phyloP scores from a whole-genome alignment of 2,797 vertebrate species.

The Sciurus carolinensis region DNA sequence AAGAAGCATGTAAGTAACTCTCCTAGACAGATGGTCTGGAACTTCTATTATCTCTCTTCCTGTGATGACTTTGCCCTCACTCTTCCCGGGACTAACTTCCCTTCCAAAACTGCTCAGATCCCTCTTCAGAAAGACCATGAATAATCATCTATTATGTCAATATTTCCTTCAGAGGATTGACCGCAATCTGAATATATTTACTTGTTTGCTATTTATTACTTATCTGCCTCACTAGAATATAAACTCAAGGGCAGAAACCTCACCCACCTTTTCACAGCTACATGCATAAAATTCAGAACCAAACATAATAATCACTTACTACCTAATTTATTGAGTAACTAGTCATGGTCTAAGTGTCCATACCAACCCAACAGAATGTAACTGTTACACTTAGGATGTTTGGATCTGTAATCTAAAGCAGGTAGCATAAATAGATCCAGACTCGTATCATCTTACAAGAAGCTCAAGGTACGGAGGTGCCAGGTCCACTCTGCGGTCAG shows the following conservation, averaged over 20 bases:
- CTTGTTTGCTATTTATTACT: constrained; percentile 27
- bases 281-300: background rate
- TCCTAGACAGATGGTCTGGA: background rate
- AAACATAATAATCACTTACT: background rate
- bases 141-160: background rate
- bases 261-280: background rate
- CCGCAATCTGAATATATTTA: constrained; percentile 18
- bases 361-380: background rate
- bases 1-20: background rate
- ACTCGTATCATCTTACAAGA: background rate
- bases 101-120: background rate
- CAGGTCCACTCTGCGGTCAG: background rate
- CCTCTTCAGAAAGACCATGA: background rate
- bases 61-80: background rate
- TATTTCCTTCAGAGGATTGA: constrained; percentile 32
- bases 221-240: background rate
- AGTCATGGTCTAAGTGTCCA: background rate
- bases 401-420: background rate
- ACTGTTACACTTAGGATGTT: background rate
- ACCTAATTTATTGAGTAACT: background rate
- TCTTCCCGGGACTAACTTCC: background rate
- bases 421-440: background rate
- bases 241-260: background rate
- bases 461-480: background rate
- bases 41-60: background rate